Conservation (phyloP, 1,140 invertebrate genomes). For the Vanessa atalanta region DNA sequence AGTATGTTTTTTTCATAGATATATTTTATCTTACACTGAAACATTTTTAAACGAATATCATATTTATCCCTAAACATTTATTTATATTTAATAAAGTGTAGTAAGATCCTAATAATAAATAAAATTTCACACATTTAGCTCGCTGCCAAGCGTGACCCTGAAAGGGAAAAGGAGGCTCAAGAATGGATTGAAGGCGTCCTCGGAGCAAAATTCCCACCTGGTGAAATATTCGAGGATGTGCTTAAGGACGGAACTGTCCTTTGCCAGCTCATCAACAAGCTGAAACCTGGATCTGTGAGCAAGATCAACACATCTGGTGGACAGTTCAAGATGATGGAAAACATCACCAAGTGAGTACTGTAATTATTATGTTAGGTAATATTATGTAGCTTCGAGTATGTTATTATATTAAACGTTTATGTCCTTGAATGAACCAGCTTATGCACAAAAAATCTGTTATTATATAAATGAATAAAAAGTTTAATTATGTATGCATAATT, state of each 20-base stretch:
- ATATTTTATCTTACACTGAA: too few species aligned
- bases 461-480: too few species aligned
- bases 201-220: slow-evolving; percentile 91
- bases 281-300: slow-evolving; percentile 88
- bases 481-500: neutral
- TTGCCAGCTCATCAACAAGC: slow-evolving; percentile 95
- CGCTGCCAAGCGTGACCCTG: slow-evolving; percentile 92
- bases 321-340: slow-evolving; percentile 98
- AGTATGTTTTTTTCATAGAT: too few species aligned
- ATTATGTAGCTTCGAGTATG: too few species aligned
- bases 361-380: neutral
- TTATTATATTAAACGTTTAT: too few species aligned
- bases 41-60: neutral
- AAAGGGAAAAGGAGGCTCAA: slow-evolving; percentile 93
- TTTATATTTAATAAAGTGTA: neutral
- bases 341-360: slow-evolving; percentile 90
- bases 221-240: slow-evolving; percentile 88
- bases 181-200: slow-evolving; percentile 95
- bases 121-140: slow-evolving; percentile 81
- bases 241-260: slow-evolving; percentile 93
- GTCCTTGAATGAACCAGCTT: too few species aligned
- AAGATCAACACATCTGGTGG: slow-evolving; percentile 94
- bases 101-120: neutral
- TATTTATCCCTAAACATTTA: neutral
- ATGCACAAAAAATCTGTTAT: too few species aligned